phyloP scores from a whole-genome alignment of 2,888 invertebrate genomes.

The Drosophila bunnanda region DNA sequence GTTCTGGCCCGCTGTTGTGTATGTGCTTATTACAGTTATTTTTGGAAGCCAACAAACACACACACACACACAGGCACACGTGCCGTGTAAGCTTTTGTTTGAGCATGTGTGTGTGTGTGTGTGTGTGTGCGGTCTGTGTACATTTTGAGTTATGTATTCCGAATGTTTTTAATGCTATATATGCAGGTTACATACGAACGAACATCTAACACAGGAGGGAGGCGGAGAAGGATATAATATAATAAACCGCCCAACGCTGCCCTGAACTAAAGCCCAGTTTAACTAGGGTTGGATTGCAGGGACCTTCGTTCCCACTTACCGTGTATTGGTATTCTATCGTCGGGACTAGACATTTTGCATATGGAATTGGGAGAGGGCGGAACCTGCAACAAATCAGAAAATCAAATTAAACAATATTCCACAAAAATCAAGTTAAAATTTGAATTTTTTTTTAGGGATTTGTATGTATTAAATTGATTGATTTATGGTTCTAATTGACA shows the following conservation, averaged over 20 bases:
- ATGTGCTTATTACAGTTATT: conserved; percentile 70
- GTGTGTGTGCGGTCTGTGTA: conserved; percentile 21
- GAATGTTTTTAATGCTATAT: conserved; percentile 38
- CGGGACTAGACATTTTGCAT: conserved; percentile 83
- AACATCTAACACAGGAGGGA: conserved; percentile 8
- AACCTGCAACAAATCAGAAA: conserved; percentile 51
- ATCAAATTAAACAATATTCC: conserved; percentile 45
- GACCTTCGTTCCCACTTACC: conserved; percentile 70
- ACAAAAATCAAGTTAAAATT: conserved; percentile 19
- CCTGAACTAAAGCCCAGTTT: conserved; percentile 30
- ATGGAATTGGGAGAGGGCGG: conserved; percentile 46
- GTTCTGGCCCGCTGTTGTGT: conserved; percentile 44
- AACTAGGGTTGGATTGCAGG: conserved; percentile 14
- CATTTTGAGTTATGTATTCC: conserved; percentile 53
- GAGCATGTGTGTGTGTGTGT: conserved; percentile 11
- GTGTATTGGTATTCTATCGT: conserved; percentile 81
- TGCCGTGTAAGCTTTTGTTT: conserved; percentile 53
- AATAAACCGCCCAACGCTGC: conserved; percentile 27
- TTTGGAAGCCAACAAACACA: conserved; percentile 60
- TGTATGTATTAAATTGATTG: conserved; percentile 10
- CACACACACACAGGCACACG: conserved; percentile 9
- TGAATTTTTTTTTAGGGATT: no score
- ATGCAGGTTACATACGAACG: conserved; percentile 33
- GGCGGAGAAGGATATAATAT: conserved; percentile 17
- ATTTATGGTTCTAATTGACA: neutral